A percentile compares a stretch with the other conserved stretches of the same genome.
phyloP scores from a whole-genome alignment of 2,797 vertebrate species.

The Semaprochilodus insignis region DNA sequence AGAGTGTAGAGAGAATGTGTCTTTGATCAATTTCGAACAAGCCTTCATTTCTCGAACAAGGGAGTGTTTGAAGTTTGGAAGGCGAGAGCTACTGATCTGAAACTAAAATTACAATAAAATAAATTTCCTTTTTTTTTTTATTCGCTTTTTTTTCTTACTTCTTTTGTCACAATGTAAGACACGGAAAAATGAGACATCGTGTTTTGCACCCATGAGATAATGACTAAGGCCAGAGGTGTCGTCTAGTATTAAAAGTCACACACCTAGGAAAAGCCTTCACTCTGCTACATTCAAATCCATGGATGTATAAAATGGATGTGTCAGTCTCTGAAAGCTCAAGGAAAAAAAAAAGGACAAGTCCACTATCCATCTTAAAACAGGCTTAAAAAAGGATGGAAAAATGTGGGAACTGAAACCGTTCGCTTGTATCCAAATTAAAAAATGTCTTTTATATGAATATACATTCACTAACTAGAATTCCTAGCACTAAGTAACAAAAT shows the following conservation, averaged over 20 bases:
- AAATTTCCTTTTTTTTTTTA: neutral
- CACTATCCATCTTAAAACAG: constrained; percentile 62
- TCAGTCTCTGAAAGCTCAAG: constrained; percentile 63
- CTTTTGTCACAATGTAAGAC: constrained; percentile 11
- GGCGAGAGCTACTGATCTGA: neutral
- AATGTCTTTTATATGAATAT: neutral
- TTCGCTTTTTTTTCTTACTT: constrained; percentile 54
- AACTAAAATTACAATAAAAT: neutral
- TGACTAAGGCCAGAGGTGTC: constrained; percentile 70
- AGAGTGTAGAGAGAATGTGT: neutral
- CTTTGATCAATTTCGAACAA: neutral
- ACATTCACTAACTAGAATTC: neutral
- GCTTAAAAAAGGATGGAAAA: constrained; percentile 37
- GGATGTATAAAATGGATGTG: constrained; percentile 74
- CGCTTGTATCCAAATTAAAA: constrained; percentile 31
- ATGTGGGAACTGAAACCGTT: constrained; percentile 19
- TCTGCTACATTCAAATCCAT: constrained; percentile 61
- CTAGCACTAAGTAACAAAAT: neutral
- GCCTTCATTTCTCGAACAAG: neutral
- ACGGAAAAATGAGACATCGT: constrained; percentile 46
- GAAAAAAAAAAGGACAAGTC: constrained; percentile 73
- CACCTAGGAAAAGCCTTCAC: constrained; percentile 56
- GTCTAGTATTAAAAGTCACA: constrained; percentile 62
- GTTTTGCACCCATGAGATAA: constrained; percentile 46
- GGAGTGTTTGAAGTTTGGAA: neutral